Conservation (phyloP, 2,113 vertebrate species). For the Neolamprologus caudopunctatus region DNA sequence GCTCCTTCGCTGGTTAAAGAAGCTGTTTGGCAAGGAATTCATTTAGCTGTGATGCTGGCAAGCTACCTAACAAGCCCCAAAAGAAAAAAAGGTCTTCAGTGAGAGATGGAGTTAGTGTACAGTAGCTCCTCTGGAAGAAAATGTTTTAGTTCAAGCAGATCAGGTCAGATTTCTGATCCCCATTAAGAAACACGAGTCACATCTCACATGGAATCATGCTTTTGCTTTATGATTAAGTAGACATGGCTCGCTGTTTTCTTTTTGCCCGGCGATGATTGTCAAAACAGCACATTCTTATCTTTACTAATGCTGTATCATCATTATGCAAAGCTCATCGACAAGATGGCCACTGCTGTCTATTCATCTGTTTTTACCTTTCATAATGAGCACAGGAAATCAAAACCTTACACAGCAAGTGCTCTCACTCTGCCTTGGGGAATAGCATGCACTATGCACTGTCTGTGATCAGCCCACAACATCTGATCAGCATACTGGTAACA, state of each 20-base stretch:
- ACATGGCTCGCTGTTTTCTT: not conserved
- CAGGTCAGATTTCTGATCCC: not conserved
- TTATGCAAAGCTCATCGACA: slow-evolving; percentile 29
- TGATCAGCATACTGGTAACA: slow-evolving; percentile 2
- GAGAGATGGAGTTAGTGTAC: slow-evolving; percentile 8
- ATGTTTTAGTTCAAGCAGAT: not conserved
- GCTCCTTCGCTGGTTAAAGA: slow-evolving; percentile 37
- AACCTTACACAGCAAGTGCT: slow-evolving; percentile 35
- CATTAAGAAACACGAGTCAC: not conserved
- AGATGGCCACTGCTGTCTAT: slow-evolving; percentile 24
- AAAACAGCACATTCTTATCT: not conserved
- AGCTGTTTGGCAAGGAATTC: slow-evolving; percentile 34
- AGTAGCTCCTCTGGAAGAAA: not conserved
- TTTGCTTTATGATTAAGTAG: not conserved
- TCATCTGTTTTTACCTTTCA: slow-evolving; percentile 49
- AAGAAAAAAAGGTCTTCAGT: slow-evolving; percentile 15
- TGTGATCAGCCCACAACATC: not conserved
- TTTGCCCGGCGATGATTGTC: not conserved
- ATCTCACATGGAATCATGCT: not conserved
- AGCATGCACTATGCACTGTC: not conserved
- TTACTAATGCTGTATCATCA: slow-evolving; percentile 31
- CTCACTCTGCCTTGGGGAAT: not conserved
- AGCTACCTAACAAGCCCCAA: slow-evolving; percentile 34
- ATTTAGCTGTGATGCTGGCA: slow-evolving; percentile 38
- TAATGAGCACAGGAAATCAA: slow-evolving; percentile 50